A percentile compares a stretch with the other conserved stretches of the same genome.
phyloP scores from a whole-genome alignment of 2,113 vertebrate genomes.

The Catagonus wagneri region DNA sequence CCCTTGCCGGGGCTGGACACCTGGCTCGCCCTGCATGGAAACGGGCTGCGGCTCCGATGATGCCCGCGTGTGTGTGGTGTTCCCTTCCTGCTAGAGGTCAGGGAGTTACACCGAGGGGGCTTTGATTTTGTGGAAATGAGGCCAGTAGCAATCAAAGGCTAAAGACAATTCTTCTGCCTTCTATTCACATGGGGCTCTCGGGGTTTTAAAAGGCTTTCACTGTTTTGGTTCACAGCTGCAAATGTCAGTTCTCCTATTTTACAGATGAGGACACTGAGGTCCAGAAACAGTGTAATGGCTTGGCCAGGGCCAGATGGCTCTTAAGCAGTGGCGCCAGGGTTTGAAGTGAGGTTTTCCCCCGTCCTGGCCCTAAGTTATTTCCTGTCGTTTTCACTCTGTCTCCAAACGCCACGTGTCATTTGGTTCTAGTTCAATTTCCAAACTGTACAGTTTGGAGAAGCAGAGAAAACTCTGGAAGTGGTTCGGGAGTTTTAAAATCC shows the following conservation, averaged over 20 bases:
- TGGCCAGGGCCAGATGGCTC: neutral
- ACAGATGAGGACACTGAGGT: neutral
- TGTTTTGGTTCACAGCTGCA: neutral
- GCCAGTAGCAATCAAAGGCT: neutral
- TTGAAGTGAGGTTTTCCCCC: neutral
- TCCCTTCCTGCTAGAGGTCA: neutral
- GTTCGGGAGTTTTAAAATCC: neutral
- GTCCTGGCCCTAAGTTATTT: neutral
- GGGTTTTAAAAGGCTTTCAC: neutral
- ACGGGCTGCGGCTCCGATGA: rapidly evolving
- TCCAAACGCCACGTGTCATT: neutral
- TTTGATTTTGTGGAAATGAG: neutral
- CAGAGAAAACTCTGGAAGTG: neutral
- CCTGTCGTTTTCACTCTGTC: neutral
- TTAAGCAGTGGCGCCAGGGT: too few relatives aligned
- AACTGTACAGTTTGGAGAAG: neutral
- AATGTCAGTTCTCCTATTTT: neutral
- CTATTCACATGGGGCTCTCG: neutral
- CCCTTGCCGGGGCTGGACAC: rapidly evolving
- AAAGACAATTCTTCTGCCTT: neutral
- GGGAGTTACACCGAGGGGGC: neutral
- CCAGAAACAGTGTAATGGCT: neutral
- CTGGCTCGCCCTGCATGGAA: too few relatives aligned
- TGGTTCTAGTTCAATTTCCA: neutral
- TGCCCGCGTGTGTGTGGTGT: rapidly evolving